Percentiles rank a stretch among this genome's conserved stretches.
These are phyloP conservation scores for Hemicentrotus pulcherrimus DNA, from an alignment of 35 echinoderm and acorn worm species.

Conservation along the genomic window DNA sequence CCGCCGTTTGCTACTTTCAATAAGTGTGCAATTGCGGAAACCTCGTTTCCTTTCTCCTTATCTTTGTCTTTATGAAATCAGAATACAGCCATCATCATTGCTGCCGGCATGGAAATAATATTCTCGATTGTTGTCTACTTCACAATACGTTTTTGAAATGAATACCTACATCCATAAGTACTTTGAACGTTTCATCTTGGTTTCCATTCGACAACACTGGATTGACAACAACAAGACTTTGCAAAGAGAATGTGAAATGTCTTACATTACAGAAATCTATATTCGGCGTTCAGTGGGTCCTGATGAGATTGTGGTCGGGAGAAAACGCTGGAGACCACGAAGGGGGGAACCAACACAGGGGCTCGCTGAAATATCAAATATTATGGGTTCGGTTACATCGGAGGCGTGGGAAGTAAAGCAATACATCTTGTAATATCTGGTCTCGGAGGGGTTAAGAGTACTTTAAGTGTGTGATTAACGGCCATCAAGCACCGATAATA, in stretches of 20 bases:
- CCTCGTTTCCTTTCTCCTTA: background rate
- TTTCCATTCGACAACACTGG: background rate
- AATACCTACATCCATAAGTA: background rate
- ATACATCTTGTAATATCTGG: background rate
- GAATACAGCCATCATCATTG: background rate
- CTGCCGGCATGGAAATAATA: background rate
- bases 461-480: background rate
- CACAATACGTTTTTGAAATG: background rate
- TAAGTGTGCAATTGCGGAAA: background rate
- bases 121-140: background rate
- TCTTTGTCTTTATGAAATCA: background rate
- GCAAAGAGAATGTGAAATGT: background rate
- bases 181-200: background rate
- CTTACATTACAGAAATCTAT: background rate
- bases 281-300: background rate
- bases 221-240: background rate
- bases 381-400: background rate
- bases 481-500: background rate
- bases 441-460: background rate
- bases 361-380: conserved; percentile 12
- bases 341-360: background rate
- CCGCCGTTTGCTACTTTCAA: too few relatives aligned
- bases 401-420: background rate
- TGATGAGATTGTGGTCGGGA: background rate
- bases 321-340: background rate